These are phyloP conservation scores for Pomatostomus ruficeps DNA, from an alignment of 2,113 vertebrate genomes.

Conservation along the genomic window DNA sequence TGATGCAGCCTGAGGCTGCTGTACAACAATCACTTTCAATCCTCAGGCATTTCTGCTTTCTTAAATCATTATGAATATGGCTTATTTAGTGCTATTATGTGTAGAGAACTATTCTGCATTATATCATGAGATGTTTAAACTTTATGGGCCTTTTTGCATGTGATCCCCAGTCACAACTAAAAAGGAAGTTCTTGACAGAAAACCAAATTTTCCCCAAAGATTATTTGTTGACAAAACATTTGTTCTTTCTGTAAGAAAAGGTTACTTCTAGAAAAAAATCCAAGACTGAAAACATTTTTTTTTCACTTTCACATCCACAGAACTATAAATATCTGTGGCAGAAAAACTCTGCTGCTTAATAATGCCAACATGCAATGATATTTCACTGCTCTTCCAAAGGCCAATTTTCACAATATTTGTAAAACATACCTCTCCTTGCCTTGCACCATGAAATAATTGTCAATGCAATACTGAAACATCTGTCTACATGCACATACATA, in stretches of 20 bases:
- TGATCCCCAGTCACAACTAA: neutral
- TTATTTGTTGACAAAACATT: neutral
- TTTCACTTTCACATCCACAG: neutral
- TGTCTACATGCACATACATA: neutral
- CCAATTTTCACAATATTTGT: neutral
- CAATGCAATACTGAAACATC: neutral
- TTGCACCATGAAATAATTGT: neutral
- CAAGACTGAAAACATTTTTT: neutral
- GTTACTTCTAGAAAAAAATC: neutral
- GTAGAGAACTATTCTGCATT: neutral
- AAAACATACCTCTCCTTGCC: neutral
- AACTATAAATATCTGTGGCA: neutral
- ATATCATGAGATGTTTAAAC: neutral
- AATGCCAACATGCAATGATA: neutral
- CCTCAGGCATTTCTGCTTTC: neutral
- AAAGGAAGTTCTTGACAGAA: neutral
- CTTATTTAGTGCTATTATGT: neutral
- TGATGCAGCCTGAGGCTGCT: neutral
- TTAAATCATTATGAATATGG: neutral
- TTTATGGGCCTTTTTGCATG: neutral
- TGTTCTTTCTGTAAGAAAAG: neutral
- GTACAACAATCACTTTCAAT: neutral
- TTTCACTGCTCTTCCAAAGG: neutral
- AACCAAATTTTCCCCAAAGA: neutral
- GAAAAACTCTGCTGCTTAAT: neutral